These are phyloP conservation scores for Orchestia grillus DNA, from an alignment of 1,140 invertebrate species.

Conservation along the genomic window DNA sequence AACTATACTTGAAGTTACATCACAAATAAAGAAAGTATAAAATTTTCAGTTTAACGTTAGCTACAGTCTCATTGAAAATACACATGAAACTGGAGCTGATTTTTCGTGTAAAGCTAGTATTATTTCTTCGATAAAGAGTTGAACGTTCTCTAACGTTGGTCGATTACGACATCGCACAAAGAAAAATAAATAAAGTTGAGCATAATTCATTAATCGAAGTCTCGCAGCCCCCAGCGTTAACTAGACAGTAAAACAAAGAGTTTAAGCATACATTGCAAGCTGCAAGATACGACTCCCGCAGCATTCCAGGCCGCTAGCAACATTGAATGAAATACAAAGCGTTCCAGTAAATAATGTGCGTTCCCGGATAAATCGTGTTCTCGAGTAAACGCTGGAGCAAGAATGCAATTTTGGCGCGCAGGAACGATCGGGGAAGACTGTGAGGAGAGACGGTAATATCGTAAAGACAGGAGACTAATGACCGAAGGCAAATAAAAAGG, in stretches of 20 bases:
- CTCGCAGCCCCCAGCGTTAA: not conserved
- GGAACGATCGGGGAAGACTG: slow-evolving; percentile 18
- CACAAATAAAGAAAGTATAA: too few relatives aligned
- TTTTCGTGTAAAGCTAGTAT: too few relatives aligned
- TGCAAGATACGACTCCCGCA: not conserved
- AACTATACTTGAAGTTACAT: too few relatives aligned
- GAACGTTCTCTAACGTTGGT: too few relatives aligned
- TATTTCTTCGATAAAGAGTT: too few relatives aligned
- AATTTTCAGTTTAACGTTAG: too few relatives aligned
- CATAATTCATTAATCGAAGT: not conserved
- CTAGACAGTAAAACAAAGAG: not conserved
- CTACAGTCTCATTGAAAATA: too few relatives aligned
- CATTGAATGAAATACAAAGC: not conserved
- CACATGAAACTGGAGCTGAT: not conserved
- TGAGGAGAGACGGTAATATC: slow-evolving; percentile 11
- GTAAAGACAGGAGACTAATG: slow-evolving; percentile 11
- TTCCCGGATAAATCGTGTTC: not conserved
- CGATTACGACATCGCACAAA: not conserved
- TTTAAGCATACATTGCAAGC: not conserved
- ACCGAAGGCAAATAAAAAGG: slow-evolving; percentile 24
- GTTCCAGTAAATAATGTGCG: not conserved
- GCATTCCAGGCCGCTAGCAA: not conserved
- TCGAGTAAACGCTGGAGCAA: not conserved
- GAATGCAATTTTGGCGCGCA: slow-evolving; percentile 23
- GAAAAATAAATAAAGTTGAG: not conserved